A percentile compares a stretch with the other conserved stretches of the same genome.
phyloP scores from a whole-genome alignment of 2,888 invertebrate species.

The Cheilosia vernalis region DNA sequence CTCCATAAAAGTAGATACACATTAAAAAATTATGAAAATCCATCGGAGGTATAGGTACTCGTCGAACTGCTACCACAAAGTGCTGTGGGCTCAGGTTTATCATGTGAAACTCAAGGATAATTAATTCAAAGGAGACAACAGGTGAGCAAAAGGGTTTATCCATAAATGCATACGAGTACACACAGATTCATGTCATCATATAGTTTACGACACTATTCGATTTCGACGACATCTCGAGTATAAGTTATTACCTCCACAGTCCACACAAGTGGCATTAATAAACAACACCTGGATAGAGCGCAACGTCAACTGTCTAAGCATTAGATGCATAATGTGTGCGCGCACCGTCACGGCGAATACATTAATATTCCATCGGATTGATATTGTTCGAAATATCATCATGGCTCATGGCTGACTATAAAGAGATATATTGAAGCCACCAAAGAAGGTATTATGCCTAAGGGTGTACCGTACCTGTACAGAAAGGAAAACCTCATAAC shows the following conservation, averaged over 20 bases:
- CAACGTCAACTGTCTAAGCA: conserved; percentile 32
- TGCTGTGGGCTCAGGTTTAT: conserved; percentile 2
- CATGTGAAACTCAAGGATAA: conserved; percentile 30
- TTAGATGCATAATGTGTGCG: conserved; percentile 27
- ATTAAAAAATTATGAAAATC: conserved; percentile 26
- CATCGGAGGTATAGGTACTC: neutral
- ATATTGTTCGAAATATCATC: conserved; percentile 59
- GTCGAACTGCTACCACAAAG: neutral
- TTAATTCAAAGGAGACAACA: conserved; percentile 51
- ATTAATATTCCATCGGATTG: conserved; percentile 49
- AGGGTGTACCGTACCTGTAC: too few relatives aligned
- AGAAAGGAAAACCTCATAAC: conserved; percentile 61
- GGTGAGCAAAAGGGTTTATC: conserved; percentile 54
- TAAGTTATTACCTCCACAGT: conserved; percentile 62
- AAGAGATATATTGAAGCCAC: conserved; percentile 71
- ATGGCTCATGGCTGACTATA: conserved; percentile 60
- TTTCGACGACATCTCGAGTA: conserved; percentile 66
- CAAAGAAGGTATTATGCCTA: conserved; percentile 60
- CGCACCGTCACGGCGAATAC: neutral
- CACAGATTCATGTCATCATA: conserved; percentile 44
- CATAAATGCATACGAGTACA: conserved; percentile 30
- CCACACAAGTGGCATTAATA: conserved; percentile 57
- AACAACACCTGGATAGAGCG: conserved; percentile 63
- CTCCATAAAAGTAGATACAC: conserved; percentile 22
- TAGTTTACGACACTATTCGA: conserved; percentile 68